Conservation (phyloP, 2,797 vertebrate genomes). For the Lindbergichthys nudifrons region DNA sequence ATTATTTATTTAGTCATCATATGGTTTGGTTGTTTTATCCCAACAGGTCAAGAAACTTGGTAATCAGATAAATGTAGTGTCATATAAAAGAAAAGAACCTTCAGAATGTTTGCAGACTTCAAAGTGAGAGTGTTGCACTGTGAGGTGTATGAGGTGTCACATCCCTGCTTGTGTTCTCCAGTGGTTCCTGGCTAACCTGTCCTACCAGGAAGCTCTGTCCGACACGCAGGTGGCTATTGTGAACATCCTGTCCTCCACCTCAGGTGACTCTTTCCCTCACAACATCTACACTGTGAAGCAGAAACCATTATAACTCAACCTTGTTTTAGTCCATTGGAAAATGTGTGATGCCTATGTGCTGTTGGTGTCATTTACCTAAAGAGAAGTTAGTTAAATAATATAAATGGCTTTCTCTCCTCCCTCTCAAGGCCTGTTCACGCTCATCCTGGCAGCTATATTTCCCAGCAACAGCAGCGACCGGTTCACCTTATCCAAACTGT, state of each 20-base stretch:
- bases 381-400: neutral
- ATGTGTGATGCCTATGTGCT: neutral
- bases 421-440: conserved; percentile 91
- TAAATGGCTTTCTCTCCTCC: conserved; percentile 8
- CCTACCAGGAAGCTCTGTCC: conserved; percentile 96
- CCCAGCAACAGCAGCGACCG: conserved; percentile 97
- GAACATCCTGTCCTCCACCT: conserved; percentile 96
- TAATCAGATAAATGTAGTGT: too few species aligned
- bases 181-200: conserved; percentile 98
- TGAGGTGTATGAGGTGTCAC: neutral
- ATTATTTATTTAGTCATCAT: too few species aligned
- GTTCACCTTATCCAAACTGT: conserved; percentile 95
- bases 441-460: conserved; percentile 95
- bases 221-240: conserved; percentile 95
- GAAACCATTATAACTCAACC: neutral
- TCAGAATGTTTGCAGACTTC: neutral
- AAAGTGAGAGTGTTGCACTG: neutral
- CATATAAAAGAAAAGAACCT: too few species aligned
- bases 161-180: conserved; percentile 63
- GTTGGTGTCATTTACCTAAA: neutral
- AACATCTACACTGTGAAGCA: neutral
- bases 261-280: conserved; percentile 84
- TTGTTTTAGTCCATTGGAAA: neutral
- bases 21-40: too few species aligned
- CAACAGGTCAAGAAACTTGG: too few species aligned